phyloP scores from a whole-genome alignment of 2,888 invertebrate species.

The Automeris io region DNA sequence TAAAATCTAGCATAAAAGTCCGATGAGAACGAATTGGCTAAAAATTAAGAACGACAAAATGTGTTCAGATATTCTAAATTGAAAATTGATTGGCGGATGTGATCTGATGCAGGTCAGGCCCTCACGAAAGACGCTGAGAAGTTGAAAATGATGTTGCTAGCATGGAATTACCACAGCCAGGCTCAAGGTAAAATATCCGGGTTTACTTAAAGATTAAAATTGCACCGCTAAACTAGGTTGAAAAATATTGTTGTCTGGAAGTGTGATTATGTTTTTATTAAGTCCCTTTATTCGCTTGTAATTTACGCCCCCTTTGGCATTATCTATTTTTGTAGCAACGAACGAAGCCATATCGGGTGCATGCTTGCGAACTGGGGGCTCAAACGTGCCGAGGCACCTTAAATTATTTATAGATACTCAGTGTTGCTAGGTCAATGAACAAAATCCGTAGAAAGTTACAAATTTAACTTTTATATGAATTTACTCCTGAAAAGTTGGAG shows the following conservation, averaged over 20 bases:
- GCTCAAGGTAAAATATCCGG: conserved; percentile 81
- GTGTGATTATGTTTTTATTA: too few relatives aligned
- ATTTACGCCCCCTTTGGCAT: conserved; percentile 23
- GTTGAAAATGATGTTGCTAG: conserved; percentile 91
- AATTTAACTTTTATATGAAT: too few relatives aligned
- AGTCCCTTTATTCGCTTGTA: too few relatives aligned
- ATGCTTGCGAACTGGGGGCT: conserved; percentile 36
- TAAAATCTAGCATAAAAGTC: conserved; percentile 38
- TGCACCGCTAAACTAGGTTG: too few relatives aligned
- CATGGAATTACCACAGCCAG: conserved; percentile 92
- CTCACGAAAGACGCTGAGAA: conserved; percentile 90
- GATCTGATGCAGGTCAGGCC: conserved; percentile 76
- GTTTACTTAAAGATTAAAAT: too few relatives aligned
- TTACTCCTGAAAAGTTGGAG: too few relatives aligned
- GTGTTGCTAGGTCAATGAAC: conserved; percentile 1
- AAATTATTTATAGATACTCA: conserved; percentile 17
- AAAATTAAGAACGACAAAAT: conserved; percentile 14
- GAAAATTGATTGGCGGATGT: conserved; percentile 64
- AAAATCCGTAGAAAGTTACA: not conserved
- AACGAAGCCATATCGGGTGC: conserved; percentile 53
- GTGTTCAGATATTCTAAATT: conserved; percentile 32
- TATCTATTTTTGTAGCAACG: conserved; percentile 53
- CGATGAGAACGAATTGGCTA: conserved; percentile 41
- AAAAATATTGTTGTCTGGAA: too few relatives aligned
- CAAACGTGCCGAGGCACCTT: conserved; percentile 25